Base-by-base conservation (phyloP, 1,140 invertebrate genomes). In the Drosophila micromelanica region DNA sequence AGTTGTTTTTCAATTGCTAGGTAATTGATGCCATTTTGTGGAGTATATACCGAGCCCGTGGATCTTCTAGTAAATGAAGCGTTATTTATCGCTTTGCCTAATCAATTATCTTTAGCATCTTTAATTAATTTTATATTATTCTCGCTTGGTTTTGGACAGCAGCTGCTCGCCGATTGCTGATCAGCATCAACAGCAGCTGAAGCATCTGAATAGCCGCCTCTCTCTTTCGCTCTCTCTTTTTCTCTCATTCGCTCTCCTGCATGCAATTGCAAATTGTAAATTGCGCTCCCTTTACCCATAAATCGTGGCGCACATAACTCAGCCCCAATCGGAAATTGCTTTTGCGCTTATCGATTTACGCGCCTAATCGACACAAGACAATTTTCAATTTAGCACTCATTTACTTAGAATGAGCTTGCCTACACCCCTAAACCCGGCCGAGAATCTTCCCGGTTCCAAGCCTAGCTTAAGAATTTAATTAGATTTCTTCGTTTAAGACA, bases 71-170 rank as follows among this genome's bases (percentile, higher is more conserved):
- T 59, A 80, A 85, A 86, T 64, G 68, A 85, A 77, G 72, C 78
- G 60, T 60, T 80, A 91, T 91, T 90, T 90, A 91, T 91, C 90
- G 90, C 80, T 78, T 57, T 73, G 74, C 65, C 90, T 91, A 91
- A 91, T 91, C 90, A 91, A 91, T 91, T 91, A 91, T 91, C 90
- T 91, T 87, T 80, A 85, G 79, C 61, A 91, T 91, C 90, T 91
- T 91, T 91, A 91, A 91, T 91, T 91, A 91, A 91, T 91, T 91
- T 82, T 87, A 80, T 91, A 91, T 87, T 90, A 85, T 91, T 90
- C 84, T 73, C 68, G 40, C 68, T 76, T 45, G 56, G 51, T 78
- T 89, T 81, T 77, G 76, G 71, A 65, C 76, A 85, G 80, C 81
- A 71, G 73, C 81, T 49, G 81, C 12, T 49, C n/a, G 32, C 38